phyloP scores from a whole-genome alignment of 1,140 invertebrate genomes.

The Pseudachorutes palmiensis region DNA sequence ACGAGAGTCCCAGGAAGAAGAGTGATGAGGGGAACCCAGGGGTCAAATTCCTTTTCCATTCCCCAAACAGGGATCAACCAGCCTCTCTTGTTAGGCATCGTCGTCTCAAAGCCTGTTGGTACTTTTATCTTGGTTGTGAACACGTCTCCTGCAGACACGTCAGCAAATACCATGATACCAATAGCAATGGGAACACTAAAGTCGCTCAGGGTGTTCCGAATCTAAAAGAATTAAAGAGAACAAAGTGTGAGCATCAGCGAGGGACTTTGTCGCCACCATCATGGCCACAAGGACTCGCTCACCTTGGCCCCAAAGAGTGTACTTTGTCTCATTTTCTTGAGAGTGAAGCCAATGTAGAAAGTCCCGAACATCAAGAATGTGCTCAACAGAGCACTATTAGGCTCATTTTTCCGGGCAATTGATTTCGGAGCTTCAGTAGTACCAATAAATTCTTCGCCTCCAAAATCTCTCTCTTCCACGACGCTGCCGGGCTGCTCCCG shows the following conservation, averaged over 20 bases:
- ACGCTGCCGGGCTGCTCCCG: too few species aligned
- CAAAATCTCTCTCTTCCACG: too few species aligned
- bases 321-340: background rate
- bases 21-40: conserved; percentile 71
- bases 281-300: background rate
- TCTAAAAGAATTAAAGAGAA: conserved; percentile 3
- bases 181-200: conserved; percentile 94
- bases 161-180: conserved; percentile 72
- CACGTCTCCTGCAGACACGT: conserved; percentile 60
- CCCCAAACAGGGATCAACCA: conserved; percentile 49
- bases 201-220: conserved; percentile 58
- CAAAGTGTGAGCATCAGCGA: too few species aligned
- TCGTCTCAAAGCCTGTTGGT: conserved; percentile 72
- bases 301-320: background rate
- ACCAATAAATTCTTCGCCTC: too few species aligned
- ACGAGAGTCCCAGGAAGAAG: conserved; percentile 78
- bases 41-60: background rate
- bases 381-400: conserved; percentile 85
- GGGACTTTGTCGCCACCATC: too few species aligned
- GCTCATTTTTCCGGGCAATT: background rate
- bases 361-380: conserved; percentile 86
- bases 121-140: conserved; percentile 82
- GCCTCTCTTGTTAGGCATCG: conserved; percentile 59
- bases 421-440: background rate
- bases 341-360: conserved; percentile 73